phyloP scores from a whole-genome alignment of 2,113 vertebrate species.

The Oostethus manadensis region DNA sequence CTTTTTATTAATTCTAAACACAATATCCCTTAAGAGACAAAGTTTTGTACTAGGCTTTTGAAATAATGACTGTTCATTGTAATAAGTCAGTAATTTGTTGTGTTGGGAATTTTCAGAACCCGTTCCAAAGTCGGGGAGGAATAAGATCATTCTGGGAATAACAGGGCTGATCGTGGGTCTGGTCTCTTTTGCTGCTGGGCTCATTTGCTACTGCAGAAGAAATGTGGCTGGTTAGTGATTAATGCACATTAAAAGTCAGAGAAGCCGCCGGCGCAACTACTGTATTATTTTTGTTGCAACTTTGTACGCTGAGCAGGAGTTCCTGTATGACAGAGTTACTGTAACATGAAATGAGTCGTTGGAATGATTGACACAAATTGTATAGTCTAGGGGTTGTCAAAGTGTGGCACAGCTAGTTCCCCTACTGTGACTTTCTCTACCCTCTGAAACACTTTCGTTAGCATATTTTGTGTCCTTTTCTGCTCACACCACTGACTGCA shows the following conservation, averaged over 20 bases:
- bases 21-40: background rate
- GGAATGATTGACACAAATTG: too few relatives aligned
- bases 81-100: background rate
- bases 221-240: conserved; percentile 26
- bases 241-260: background rate
- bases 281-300: too few relatives aligned
- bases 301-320: too few relatives aligned
- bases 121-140: conserved; percentile 10
- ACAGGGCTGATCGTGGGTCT: conserved; percentile 52
- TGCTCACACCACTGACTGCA: background rate
- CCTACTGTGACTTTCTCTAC: too few relatives aligned
- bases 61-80: background rate
- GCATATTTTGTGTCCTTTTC: background rate
- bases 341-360: too few relatives aligned
- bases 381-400: too few relatives aligned
- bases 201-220: conserved; percentile 45
- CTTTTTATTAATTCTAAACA: background rate
- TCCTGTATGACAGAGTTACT: too few relatives aligned
- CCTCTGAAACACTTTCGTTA: too few relatives aligned
- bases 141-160: conserved; percentile 40
- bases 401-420: too few relatives aligned
- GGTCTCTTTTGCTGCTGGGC: conserved; percentile 32
- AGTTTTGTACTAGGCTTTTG: background rate
- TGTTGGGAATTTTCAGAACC: conserved; percentile 21
- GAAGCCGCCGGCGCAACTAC: too few relatives aligned